A percentile compares a stretch with the other conserved stretches of the same genome.
Conservation (phyloP, 2,797 vertebrate species). For the Micrastur ruficollis region DNA sequence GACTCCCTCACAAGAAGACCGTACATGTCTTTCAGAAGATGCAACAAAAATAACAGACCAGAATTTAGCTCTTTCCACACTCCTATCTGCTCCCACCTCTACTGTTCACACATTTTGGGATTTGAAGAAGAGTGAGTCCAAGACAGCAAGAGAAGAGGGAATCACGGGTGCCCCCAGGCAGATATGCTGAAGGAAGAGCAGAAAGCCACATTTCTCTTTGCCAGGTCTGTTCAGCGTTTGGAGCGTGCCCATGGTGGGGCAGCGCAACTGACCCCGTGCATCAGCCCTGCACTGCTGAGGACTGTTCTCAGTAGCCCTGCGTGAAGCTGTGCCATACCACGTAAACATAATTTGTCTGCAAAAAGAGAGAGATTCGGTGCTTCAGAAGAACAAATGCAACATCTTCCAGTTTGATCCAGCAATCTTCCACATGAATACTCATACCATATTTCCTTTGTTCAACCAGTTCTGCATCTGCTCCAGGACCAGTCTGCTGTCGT, state of each 20-base stretch:
- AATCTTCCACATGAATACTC: neutral
- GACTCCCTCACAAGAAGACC: neutral
- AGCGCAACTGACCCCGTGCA: neutral
- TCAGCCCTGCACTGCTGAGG: neutral
- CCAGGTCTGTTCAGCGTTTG: neutral
- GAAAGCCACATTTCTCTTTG: neutral
- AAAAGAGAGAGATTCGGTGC: neutral
- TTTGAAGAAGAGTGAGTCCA: neutral
- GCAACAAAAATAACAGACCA: neutral
- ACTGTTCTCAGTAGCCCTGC: neutral
- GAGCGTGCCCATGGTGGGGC: accelerated
- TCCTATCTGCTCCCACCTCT: neutral
- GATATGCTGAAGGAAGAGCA: neutral
- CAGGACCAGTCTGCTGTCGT: neutral
- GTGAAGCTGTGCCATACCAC: neutral
- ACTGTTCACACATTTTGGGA: neutral
- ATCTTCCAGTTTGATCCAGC: neutral
- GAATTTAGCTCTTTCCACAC: neutral
- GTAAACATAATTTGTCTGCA: neutral
- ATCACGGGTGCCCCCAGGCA: neutral
- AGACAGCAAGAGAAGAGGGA: neutral
- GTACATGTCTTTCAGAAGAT: neutral
- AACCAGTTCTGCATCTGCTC: neutral
- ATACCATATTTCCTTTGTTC: neutral
- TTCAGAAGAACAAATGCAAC: neutral